These are phyloP conservation scores for Tetranychus truncatus DNA, from an alignment of 2,888 invertebrate species.

Conservation along the genomic window DNA sequence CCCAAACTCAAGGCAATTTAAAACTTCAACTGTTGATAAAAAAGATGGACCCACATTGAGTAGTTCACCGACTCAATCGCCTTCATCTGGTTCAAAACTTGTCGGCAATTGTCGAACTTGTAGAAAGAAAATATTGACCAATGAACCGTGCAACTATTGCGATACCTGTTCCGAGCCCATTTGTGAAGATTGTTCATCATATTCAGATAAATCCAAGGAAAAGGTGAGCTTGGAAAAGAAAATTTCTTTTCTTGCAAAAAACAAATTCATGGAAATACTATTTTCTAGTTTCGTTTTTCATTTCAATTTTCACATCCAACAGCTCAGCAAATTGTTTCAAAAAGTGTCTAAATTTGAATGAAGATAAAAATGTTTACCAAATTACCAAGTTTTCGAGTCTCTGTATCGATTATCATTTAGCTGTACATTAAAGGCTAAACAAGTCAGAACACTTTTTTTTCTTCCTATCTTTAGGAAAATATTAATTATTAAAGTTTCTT, in stretches of 20 bases:
- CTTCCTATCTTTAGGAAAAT: too few relatives aligned
- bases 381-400: too few relatives aligned
- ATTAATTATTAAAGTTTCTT: too few relatives aligned
- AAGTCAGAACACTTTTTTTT: too few relatives aligned
- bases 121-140: slow-evolving; percentile 67
- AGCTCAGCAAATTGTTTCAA: too few relatives aligned
- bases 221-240: slow-evolving; percentile 41
- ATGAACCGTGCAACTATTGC: slow-evolving; percentile 69
- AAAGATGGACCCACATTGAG: neutral
- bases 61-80: neutral
- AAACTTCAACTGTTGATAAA: neutral
- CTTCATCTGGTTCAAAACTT: neutral
- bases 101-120: slow-evolving; percentile 33
- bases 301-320: neutral
- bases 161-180: slow-evolving; percentile 74
- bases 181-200: slow-evolving; percentile 80
- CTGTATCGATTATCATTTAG: too few relatives aligned
- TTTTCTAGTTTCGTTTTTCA: neutral
- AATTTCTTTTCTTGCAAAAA: neutral
- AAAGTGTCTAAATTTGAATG: too few relatives aligned
- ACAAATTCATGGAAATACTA: neutral
- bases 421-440: too few relatives aligned
- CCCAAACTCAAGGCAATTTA: neutral
- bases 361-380: too few relatives aligned
- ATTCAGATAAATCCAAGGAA: slow-evolving; percentile 62